Evolutionary conservation across 2,797 vertebrate genomes (phyloP).

Genomic region (Dipus sagitta): DNA sequence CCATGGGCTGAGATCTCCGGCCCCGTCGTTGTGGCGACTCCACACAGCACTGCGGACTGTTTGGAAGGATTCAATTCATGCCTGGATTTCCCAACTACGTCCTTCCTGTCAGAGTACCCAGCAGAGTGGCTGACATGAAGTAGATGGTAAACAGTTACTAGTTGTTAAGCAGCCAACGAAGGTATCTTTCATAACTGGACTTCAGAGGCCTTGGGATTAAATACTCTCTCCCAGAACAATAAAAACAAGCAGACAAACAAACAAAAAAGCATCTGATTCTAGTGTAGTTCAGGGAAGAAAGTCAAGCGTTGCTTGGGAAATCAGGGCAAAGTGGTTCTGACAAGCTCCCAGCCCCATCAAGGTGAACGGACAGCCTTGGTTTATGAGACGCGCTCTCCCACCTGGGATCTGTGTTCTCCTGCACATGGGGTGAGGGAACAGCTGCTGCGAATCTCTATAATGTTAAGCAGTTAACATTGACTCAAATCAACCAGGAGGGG

Average conservation of each 20-base stretch:
- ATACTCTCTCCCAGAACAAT: too few species aligned
- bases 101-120: background rate
- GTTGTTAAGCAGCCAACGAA: background rate
- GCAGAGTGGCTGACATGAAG: background rate
- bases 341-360: background rate
- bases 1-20: background rate
- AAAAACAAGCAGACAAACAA: too few species aligned
- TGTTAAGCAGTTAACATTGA: background rate
- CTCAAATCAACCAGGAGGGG: background rate
- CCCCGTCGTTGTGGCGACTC: too few species aligned
- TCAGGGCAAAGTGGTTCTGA: background rate
- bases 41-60: background rate
- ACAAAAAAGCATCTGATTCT: background rate
- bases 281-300: background rate
- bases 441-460: background rate
- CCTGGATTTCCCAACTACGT: background rate
- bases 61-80: too few species aligned
- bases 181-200: background rate
- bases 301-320: background rate
- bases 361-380: background rate
- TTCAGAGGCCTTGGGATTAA: background rate
- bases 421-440: rapidly evolving
- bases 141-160: background rate
- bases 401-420: rapidly evolving
- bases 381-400: background rate